Percentiles rank a stretch among this genome's conserved stretches.
Conservation (phyloP, 2,113 vertebrate genomes). For the Rallus limicola region DNA sequence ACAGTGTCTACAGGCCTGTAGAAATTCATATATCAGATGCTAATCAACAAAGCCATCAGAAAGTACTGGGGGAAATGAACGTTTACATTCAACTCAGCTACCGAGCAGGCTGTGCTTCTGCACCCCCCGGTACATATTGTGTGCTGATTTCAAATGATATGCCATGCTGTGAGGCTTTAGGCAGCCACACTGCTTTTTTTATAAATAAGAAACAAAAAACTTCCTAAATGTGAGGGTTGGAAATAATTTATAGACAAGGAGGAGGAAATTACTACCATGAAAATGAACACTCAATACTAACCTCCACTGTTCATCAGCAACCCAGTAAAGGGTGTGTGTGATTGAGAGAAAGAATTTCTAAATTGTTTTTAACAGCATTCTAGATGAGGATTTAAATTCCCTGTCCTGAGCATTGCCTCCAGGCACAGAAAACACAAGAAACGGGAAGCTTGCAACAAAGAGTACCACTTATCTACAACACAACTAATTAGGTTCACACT, state of each 20-base stretch:
- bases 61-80: not conserved
- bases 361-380: conserved; percentile 34
- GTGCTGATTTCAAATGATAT: conserved; percentile 10
- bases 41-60: not conserved
- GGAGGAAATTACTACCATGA: not conserved
- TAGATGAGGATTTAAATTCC: conserved; percentile 18
- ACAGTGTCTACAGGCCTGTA: not conserved
- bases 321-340: not conserved
- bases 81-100: conserved; percentile 36
- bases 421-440: conserved; percentile 12
- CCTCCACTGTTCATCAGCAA: not conserved
- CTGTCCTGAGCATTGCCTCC: not conserved
- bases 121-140: not conserved
- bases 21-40: conserved; percentile 11
- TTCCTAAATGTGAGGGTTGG: not conserved
- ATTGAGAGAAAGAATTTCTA: not conserved
- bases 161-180: not conserved
- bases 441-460: conserved; percentile 1
- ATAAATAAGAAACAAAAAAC: not conserved
- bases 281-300: not conserved
- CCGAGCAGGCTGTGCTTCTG: not conserved
- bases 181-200: not conserved
- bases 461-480: conserved; percentile 20
- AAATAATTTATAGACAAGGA: conserved; percentile 9
- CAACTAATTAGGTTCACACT: conserved; percentile 7